Evolutionary conservation across 1,140 invertebrate species (phyloP), one percentile per base, ranked within the genome.

Genomic region (Aphis gossypii): DNA sequence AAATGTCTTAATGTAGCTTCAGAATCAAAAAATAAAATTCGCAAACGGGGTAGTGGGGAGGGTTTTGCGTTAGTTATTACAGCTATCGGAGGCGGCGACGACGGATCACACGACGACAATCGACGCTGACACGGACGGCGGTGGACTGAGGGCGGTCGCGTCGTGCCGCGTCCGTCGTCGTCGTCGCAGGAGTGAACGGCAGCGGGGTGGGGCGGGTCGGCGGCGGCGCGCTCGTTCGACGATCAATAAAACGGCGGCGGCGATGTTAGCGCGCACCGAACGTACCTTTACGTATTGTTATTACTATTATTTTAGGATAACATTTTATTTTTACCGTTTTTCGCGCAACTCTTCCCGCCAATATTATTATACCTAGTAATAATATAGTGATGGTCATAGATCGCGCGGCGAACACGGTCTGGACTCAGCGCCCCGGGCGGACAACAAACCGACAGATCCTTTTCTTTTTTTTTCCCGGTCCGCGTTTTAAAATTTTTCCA

Each of bases 221-320:
- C 51, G 51, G 88, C 87, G 48, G 46, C 51, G 88, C 88, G 88
- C 51, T 51, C 51, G 48, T 89, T 89, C 38, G 56, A 68, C 89
- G 89, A 90, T 90, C 89, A 90, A 90, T 90, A 90, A 68, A 68
- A 90, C 88, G 88, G 89, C 54, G 54, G 56, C 48, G 35, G 38
- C 84, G 38, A 41, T 30, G 84, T 41, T 86, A 86, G 84, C 84
- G 84, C 38, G 84, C 83, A 41, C 41, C 41, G 21, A 84, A 21
- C 83, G 83, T 84, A 83, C 35, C 38, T 83, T 41, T 84, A 30
- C 41, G 41, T 41, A 38, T 38, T 25, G 83, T 38, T 84, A 84
- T 41, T 76, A 25, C 23, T 38, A 44, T 84, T 41, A 41, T 41
- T 41, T 41, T 41, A 41, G 60, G 41, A 41, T 44, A 84, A 41